Evolutionary conservation across 1,140 invertebrate species (phyloP).

Genomic region (Harpegnathos saltator): DNA sequence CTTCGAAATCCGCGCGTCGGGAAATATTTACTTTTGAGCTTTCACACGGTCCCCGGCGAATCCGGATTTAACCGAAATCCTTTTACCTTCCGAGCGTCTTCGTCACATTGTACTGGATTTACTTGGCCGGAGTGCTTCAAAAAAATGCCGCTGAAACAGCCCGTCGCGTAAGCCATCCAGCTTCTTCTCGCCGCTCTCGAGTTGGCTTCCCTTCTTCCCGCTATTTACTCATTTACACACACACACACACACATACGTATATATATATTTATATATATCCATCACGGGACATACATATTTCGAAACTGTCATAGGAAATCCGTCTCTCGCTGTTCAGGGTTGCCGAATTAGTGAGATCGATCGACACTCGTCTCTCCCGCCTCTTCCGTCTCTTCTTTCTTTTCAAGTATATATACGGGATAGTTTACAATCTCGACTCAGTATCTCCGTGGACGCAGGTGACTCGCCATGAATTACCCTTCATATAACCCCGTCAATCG

Average conservation of each 20-base stretch:
- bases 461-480: too few species aligned
- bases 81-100: slow-evolving; percentile 60
- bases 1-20: slow-evolving; percentile 59
- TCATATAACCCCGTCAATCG: too few species aligned
- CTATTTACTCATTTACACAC: background rate
- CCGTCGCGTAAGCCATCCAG: slow-evolving; percentile 11
- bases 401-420: too few species aligned
- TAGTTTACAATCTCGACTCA: too few species aligned
- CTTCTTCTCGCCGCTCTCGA: background rate
- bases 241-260: too few species aligned
- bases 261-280: background rate
- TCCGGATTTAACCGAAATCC: slow-evolving; percentile 70
- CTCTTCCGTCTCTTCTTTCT: too few species aligned
- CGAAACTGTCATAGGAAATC: background rate
- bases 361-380: too few species aligned
- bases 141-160: slow-evolving; percentile 46
- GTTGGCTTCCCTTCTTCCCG: background rate
- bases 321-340: background rate
- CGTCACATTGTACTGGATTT: slow-evolving; percentile 63
- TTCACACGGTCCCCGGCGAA: slow-evolving; percentile 50
- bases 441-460: too few species aligned
- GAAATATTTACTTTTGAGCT: slow-evolving; percentile 70
- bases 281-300: too few species aligned
- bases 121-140: slow-evolving; percentile 52
- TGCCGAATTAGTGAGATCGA: background rate